phyloP scores from a whole-genome alignment of 2,113 vertebrate species.

The Labeo rohita region DNA sequence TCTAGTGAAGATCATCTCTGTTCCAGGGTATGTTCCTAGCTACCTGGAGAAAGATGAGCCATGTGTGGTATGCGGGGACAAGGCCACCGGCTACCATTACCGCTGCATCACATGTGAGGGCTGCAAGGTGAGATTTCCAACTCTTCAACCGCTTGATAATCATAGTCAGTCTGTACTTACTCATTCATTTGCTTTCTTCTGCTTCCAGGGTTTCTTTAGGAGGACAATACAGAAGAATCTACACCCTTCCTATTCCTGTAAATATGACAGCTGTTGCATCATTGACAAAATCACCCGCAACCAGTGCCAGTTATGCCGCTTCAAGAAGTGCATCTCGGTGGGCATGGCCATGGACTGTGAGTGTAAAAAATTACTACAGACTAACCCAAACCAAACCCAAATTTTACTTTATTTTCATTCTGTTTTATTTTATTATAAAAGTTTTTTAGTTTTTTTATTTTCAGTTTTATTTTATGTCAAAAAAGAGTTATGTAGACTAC shows the following conservation, averaged over 20 bases:
- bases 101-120: conserved; percentile 99
- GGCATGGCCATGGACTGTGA: conserved; percentile 86
- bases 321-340: conserved; percentile 93
- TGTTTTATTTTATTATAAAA: too few relatives aligned
- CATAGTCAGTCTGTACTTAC: not conserved
- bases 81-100: conserved; percentile 98
- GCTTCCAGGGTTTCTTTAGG: conserved; percentile 91
- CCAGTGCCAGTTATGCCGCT: conserved; percentile 98
- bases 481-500: too few relatives aligned
- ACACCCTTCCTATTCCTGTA: conserved; percentile 70
- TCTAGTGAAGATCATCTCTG: conserved; percentile 40
- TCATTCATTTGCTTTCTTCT: not conserved
- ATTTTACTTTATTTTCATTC: not conserved
- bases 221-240: conserved; percentile 96
- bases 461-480: too few relatives aligned
- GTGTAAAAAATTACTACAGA: conserved; percentile 47
- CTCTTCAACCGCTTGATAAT: not conserved
- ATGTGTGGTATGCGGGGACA: conserved; percentile 97
- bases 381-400: not conserved
- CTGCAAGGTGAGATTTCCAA: conserved; percentile 85
- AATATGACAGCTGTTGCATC: conserved; percentile 94
- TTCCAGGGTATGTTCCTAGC: conserved; percentile 96
- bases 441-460: too few relatives aligned
- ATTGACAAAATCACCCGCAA: conserved; percentile 98
- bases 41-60: conserved; percentile 99